These are phyloP conservation scores for Ranitomeya variabilis DNA, from an alignment of 2,113 vertebrate species.

Conservation along the genomic window DNA sequence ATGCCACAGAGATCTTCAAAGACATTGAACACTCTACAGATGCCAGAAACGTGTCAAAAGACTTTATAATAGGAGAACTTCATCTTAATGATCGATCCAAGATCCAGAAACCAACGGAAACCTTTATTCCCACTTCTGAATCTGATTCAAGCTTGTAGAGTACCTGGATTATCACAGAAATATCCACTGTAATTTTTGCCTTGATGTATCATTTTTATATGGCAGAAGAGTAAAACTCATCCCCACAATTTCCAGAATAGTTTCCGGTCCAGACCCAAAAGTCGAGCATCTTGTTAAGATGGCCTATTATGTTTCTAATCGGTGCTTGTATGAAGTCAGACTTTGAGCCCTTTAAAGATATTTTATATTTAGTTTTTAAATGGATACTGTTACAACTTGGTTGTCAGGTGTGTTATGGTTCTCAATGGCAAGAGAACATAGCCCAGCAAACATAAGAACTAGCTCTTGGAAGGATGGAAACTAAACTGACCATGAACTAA, in stretches of 20 bases:
- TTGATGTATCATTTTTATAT: conserved; percentile 83
- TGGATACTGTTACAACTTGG: not conserved
- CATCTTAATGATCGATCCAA: conserved; percentile 89
- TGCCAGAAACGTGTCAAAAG: conserved; percentile 78
- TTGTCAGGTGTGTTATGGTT: too few relatives aligned
- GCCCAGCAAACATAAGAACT: too few relatives aligned
- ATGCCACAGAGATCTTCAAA: conserved; percentile 94
- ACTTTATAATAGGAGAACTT: conserved; percentile 85
- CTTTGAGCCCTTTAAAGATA: not conserved
- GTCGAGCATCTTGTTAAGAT: conserved; percentile 52
- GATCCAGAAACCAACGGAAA: conserved; percentile 74
- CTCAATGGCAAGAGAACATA: too few relatives aligned
- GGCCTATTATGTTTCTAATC: not conserved
- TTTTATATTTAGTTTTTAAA: conserved; percentile 17
- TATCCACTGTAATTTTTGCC: conserved; percentile 77
- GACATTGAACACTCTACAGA: conserved; percentile 92
- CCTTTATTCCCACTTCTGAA: too few relatives aligned
- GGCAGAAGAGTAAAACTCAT: conserved; percentile 68
- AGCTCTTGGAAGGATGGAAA: too few relatives aligned
- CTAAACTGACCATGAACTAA: too few relatives aligned
- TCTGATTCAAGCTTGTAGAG: conserved; percentile 78
- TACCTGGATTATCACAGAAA: conserved; percentile 80
- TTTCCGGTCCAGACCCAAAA: conserved; percentile 55
- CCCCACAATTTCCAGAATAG: conserved; percentile 54
- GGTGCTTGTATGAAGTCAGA: not conserved